These are phyloP conservation scores for Drosophila auraria DNA, from an alignment of 1,140 invertebrate species.

Conservation along the genomic window DNA sequence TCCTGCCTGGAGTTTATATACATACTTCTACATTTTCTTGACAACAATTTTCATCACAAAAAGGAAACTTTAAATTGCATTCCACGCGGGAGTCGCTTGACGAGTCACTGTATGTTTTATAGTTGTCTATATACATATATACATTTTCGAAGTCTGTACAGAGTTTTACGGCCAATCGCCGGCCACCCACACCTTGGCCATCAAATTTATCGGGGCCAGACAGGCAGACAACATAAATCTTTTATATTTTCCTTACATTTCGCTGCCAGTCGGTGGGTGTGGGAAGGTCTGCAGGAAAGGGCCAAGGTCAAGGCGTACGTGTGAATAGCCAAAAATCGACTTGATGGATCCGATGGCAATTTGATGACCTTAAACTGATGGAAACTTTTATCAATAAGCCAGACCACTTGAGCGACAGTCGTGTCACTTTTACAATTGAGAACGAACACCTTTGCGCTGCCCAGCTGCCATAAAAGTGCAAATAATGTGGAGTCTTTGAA, in stretches of 20 bases:
- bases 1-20: constrained; percentile 51
- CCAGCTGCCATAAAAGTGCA: constrained; percentile 71
- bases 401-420: neutral
- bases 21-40: constrained; percentile 59
- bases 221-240: constrained; percentile 76
- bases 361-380: constrained; percentile 42
- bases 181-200: constrained; percentile 48
- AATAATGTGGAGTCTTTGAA: constrained; percentile 45
- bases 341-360: constrained; percentile 55
- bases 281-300: constrained; percentile 20
- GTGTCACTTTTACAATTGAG: constrained; percentile 21
- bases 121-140: constrained; percentile 14
- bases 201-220: constrained; percentile 70
- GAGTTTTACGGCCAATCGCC: constrained; percentile 55
- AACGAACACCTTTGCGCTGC: constrained; percentile 20
- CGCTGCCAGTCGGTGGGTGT: constrained; percentile 9
- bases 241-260: constrained; percentile 35
- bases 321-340: constrained; percentile 55
- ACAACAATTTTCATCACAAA: constrained; percentile 59
- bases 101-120: constrained; percentile 36
- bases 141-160: constrained; percentile 62
- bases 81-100: constrained; percentile 16
- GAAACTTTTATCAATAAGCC: constrained; percentile 62
- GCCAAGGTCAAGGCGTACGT: constrained; percentile 76
- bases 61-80: constrained; percentile 77